Conservation (phyloP, 2,797 vertebrate species). For the Pteropus rufus region DNA sequence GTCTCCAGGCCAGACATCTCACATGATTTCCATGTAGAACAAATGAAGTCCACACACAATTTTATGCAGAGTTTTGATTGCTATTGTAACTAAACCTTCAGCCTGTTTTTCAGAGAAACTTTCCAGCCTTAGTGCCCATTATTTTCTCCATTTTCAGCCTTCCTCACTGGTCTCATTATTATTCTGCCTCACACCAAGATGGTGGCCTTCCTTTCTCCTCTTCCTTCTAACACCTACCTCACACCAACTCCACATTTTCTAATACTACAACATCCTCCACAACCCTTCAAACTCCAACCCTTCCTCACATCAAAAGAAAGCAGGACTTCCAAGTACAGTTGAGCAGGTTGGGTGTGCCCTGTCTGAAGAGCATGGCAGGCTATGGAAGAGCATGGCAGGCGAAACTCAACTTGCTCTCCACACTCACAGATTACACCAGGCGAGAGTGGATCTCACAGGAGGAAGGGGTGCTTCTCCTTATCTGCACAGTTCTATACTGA, state of each 20-base stretch:
- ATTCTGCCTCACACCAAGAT: not conserved
- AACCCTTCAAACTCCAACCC: not conserved
- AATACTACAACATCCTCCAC: not conserved
- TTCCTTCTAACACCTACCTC: not conserved
- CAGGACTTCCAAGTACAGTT: rapidly evolving
- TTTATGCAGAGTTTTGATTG: not conserved
- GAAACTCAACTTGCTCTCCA: not conserved
- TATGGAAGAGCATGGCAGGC: not conserved
- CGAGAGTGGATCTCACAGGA: not conserved
- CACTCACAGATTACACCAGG: not conserved
- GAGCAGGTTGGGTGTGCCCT: not conserved
- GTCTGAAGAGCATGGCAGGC: not conserved
- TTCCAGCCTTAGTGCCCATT: not conserved
- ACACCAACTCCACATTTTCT: not conserved
- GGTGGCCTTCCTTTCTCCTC: not conserved
- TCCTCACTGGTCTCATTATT: not conserved
- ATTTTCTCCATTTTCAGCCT: not conserved
- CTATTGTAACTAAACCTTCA: not conserved
- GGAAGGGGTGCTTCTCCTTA: not conserved
- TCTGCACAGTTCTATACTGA: not conserved
- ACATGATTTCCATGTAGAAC: not conserved
- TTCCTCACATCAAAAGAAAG: not conserved
- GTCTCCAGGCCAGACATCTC: not conserved
- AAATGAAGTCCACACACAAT: not conserved
- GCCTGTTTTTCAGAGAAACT: not conserved